Base-by-base conservation (phyloP, 2,888 invertebrate genomes). In the Smittia sp. region DNA sequence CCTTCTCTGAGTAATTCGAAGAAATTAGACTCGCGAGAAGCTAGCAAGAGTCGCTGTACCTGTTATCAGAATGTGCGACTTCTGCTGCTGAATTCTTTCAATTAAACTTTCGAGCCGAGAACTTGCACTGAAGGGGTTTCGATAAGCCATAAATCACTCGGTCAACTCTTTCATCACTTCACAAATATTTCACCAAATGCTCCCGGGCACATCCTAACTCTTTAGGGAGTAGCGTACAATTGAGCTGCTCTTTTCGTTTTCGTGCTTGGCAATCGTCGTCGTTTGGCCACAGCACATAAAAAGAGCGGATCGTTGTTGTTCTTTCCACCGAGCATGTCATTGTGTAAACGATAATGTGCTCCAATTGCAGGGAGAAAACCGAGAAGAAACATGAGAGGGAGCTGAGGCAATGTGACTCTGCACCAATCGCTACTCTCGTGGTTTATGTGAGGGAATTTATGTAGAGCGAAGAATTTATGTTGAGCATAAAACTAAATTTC, bases 41-140 rank as follows among this genome's bases (percentile, higher is more conserved):
- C 46, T 2, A 46, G 2, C n/a, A 11, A 46, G 2, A 46, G 3
- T n/a, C 52, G 3, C 15, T 4, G 25, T 63, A 63, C 63, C 63
- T 63, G 63, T 63, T 63, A 63, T 63, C 6, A 63, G n/a, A 13
- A 63, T 27, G 13, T 63, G 24, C n/a, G 24, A 4, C 22, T 22
- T 24, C 27, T 63, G 63, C 63, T 91, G 91, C 81, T 93, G 93
- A 78, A 93, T 92, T 84, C 92, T 93, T 82, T 92, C 92, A 77
- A 93, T 93, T 78, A 93, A 86, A 80, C 91, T 88, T 82, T 93
- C 92, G 80, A 93, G 84, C 78, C 91, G 86, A 80, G 90, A 90
- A 84, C 93, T 93, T 63, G 63, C 20, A n/a, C n/a, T 25, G n/a
- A 63, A 63, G 9, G 27, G 9, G 27, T 63, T 25, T 63, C 13